Evolutionary conservation across 2,888 invertebrate genomes (phyloP).

Genomic region (Eupithecia subumbrata): DNA sequence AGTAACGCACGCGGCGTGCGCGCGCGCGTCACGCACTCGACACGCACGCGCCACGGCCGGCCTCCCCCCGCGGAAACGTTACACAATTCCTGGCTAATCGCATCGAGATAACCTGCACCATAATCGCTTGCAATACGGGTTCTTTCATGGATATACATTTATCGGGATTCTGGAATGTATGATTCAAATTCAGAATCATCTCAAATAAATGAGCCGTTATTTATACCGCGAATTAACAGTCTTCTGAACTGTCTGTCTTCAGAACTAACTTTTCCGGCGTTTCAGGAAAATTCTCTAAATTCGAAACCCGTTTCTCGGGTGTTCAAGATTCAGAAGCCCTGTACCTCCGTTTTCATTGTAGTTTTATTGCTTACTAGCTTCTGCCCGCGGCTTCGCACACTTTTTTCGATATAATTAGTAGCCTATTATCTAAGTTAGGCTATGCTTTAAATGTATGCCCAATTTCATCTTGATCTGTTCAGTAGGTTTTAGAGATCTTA

Average conservation of each 20-base stretch:
- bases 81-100: conserved; percentile 47
- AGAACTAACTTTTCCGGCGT: background rate
- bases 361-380: background rate
- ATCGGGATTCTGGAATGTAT: background rate
- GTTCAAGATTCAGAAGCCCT: background rate
- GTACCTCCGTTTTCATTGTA: background rate
- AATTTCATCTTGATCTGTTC: too few relatives aligned
- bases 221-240: background rate
- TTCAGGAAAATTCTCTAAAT: background rate
- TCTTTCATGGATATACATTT: conserved; percentile 3
- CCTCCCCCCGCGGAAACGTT: conserved; percentile 50
- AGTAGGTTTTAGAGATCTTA: too few relatives aligned
- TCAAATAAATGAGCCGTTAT: conserved; percentile 1
- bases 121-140: conserved; percentile 3
- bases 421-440: too few relatives aligned
- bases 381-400: too few relatives aligned
- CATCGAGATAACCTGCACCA: conserved; percentile 15
- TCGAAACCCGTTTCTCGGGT: background rate
- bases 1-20: conserved; percentile 60
- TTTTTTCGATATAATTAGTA: too few relatives aligned
- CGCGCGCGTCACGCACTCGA: conserved; percentile 54
- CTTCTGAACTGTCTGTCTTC: too few relatives aligned
- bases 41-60: conserved; percentile 34
- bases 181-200: background rate
- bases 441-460: too few relatives aligned